Percentiles rank a stretch among this genome's conserved stretches.
Evolutionary conservation across 2,888 invertebrate species (phyloP).

Genomic region (Elysia crispata): DNA sequence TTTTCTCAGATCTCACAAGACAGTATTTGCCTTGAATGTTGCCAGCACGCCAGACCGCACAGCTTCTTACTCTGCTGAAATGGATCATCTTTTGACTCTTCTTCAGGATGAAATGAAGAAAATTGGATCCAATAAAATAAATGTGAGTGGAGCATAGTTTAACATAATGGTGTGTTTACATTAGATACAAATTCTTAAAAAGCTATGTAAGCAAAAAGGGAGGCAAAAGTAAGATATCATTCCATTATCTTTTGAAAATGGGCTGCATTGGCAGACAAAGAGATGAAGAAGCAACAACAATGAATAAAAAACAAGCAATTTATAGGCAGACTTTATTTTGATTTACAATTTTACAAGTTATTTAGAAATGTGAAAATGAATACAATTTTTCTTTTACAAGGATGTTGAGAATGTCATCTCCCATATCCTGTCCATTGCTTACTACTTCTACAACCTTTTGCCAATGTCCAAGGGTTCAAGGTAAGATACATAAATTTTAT

Average conservation of each 20-base stretch:
- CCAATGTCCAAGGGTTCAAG: constrained; percentile 72
- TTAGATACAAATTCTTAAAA: too few species aligned
- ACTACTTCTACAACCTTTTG: constrained; percentile 73
- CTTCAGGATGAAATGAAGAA: constrained; percentile 66
- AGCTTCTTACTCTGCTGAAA: constrained; percentile 64
- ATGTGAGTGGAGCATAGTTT: constrained; percentile 3
- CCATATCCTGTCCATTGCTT: constrained; percentile 66
- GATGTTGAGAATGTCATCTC: constrained; percentile 69
- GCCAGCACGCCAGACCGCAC: constrained; percentile 65
- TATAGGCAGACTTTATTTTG: too few species aligned
- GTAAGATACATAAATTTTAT: constrained; percentile 50
- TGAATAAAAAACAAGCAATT: too few species aligned
- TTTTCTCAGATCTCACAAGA: constrained; percentile 60
- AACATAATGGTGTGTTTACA: too few species aligned
- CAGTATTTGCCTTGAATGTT: constrained; percentile 66
- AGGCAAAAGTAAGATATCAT: too few species aligned
- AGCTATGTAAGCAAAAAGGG: too few species aligned
- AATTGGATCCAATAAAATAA: constrained; percentile 14
- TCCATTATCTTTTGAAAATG: too few species aligned
- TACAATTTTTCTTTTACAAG: constrained; percentile 53
- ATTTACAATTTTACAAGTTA: too few species aligned
- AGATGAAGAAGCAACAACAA: too few species aligned
- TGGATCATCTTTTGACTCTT: constrained; percentile 65
- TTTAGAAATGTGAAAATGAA: neutral
- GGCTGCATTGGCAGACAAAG: too few species aligned